Percentiles rank a stretch among this genome's conserved stretches.
Evolutionary conservation across 2,797 vertebrate species (phyloP).

Genomic region (Pachyuromys duprasi): DNA sequence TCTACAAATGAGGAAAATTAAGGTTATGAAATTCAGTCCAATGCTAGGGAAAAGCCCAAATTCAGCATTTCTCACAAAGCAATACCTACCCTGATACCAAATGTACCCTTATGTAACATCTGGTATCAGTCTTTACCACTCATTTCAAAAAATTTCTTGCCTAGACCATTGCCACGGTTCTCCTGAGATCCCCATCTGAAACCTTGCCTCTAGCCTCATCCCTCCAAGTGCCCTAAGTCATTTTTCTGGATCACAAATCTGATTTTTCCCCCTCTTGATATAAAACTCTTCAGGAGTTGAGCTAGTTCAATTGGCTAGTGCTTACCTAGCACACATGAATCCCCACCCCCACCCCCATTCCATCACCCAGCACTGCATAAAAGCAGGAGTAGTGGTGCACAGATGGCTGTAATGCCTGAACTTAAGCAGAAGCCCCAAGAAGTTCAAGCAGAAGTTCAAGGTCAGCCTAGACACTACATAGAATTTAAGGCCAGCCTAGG

Average conservation of each 20-base stretch:
- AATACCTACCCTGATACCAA: not conserved
- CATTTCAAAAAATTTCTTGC: conserved; percentile 42
- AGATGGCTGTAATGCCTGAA: not conserved
- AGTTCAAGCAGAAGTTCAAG: not conserved
- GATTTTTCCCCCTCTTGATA: conserved; percentile 5
- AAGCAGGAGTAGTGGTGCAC: not conserved
- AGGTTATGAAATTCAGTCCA: conserved; percentile 13
- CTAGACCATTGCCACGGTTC: not conserved
- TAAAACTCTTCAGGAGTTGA: not conserved
- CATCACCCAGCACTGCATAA: not conserved
- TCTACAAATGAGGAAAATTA: conserved; percentile 61
- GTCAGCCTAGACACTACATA: not conserved
- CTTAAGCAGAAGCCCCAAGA: not conserved
- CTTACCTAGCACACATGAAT: not conserved
- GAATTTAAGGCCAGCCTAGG: not conserved
- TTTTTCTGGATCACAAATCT: conserved; percentile 50
- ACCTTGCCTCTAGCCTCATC: not conserved
- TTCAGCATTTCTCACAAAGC: conserved; percentile 21
- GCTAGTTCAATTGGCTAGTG: not conserved
- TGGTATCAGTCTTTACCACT: not conserved
- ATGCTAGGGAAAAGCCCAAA: conserved; percentile 17
- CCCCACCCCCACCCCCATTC: not conserved
- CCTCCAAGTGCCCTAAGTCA: not conserved
- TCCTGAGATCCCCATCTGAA: not conserved
- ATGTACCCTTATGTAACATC: conserved; percentile 9